Percentiles rank a stretch among this genome's conserved stretches.
These are phyloP conservation scores for Nebria salina DNA, from an alignment of 2,888 invertebrate genomes.

Conservation along the genomic window DNA sequence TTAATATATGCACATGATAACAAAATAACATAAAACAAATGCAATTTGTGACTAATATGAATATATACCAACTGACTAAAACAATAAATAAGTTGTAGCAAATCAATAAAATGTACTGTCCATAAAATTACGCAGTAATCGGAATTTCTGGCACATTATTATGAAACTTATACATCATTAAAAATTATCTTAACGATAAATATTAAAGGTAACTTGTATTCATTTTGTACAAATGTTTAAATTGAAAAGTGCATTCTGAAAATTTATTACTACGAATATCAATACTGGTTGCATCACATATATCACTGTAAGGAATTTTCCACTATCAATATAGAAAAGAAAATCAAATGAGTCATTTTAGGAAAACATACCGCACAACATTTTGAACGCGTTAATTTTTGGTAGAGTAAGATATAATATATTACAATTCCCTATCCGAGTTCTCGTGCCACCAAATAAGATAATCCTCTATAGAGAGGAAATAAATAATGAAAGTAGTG, in stretches of 20 bases:
- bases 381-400: no score
- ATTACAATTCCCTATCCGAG: no score
- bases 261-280: constrained; percentile 2
- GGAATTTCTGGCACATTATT: constrained; percentile 37
- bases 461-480: no score
- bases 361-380: no score
- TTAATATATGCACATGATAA: constrained; percentile 30
- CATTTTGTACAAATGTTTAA: constrained; percentile 38
- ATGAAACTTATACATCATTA: not conserved
- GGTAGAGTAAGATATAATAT: no score
- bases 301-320: not conserved
- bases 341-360: no score
- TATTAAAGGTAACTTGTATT: constrained; percentile 38
- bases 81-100: no score
- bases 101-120: not conserved
- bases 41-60: constrained; percentile 35
- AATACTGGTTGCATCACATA: not conserved
- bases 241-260: constrained; percentile 1
- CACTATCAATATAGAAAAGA: no score
- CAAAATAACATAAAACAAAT: constrained; percentile 29
- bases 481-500: no score
- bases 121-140: constrained; percentile 24
- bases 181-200: constrained; percentile 21
- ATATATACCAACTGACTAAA: constrained; percentile 18
- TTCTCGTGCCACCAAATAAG: no score